A percentile compares a stretch with the other conserved stretches of the same genome.
These are phyloP conservation scores for Amiota minor DNA, from an alignment of 2,888 invertebrate genomes.

Conservation along the genomic window DNA sequence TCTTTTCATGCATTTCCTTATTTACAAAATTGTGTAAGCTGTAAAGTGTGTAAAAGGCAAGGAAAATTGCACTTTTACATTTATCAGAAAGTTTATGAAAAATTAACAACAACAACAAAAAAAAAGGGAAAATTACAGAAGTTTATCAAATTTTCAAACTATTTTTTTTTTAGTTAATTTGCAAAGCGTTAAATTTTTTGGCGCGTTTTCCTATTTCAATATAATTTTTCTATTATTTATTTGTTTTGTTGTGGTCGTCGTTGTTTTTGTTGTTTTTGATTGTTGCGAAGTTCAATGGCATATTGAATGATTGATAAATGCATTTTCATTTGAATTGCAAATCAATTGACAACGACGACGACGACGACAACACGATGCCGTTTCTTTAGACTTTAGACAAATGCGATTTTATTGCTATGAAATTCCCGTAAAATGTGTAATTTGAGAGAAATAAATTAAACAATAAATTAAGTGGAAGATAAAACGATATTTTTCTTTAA, in stretches of 20 bases:
- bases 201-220: no score
- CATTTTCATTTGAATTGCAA: conserved; percentile 18
- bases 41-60: neutral
- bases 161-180: neutral
- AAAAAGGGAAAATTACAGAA: no score
- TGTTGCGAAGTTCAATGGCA: conserved; percentile 13
- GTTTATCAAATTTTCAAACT: neutral
- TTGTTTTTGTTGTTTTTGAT: no score
- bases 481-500: neutral
- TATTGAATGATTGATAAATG: neutral
- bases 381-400: neutral
- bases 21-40: conserved; percentile 15
- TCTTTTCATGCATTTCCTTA: conserved; percentile 5
- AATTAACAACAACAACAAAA: neutral
- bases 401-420: neutral
- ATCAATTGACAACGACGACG: neutral
- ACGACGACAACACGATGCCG: no score
- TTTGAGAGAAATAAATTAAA: neutral
- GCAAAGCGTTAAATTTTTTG: no score
- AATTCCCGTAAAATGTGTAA: no score
- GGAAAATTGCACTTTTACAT: no score
- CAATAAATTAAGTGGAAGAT: neutral
- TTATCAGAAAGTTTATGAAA: conserved; percentile 3
- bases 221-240: neutral
- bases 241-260: conserved; percentile 2